Evolutionary conservation across 2,797 vertebrate genomes (phyloP).

Genomic region (Gadopsis marmoratus): DNA sequence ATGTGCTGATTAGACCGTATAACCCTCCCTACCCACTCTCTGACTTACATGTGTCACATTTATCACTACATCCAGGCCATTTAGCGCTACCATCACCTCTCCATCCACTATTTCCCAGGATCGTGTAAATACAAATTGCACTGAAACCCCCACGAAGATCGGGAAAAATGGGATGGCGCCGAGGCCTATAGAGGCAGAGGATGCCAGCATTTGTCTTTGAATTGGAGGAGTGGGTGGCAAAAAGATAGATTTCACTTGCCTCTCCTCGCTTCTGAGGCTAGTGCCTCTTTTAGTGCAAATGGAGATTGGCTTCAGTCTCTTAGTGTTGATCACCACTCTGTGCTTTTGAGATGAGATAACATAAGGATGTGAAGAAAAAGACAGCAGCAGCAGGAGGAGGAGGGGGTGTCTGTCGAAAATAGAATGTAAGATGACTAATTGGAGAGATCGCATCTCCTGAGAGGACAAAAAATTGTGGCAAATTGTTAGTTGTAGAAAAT

Average conservation of each 20-base stretch:
- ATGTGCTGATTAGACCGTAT: background rate
- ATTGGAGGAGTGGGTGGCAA: constrained; percentile 49
- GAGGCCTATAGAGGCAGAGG: constrained; percentile 14
- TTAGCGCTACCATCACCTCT: constrained; percentile 42
- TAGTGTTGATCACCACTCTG: constrained; percentile 43
- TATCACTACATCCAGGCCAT: constrained; percentile 33
- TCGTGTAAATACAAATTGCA: constrained; percentile 46
- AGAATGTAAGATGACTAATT: constrained; percentile 57
- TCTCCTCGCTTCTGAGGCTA: constrained; percentile 49
- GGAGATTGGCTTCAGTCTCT: constrained; percentile 33
- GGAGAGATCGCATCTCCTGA: constrained; percentile 39
- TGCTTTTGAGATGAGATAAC: constrained; percentile 55
- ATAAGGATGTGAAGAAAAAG: constrained; percentile 32
- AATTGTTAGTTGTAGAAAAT: constrained; percentile 49
- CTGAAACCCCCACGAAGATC: constrained; percentile 20
- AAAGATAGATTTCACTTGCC: constrained; percentile 35
- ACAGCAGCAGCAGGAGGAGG: constrained; percentile 25
- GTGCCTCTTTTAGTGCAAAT: constrained; percentile 35
- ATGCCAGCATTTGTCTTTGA: constrained; percentile 42
- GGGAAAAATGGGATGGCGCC: constrained; percentile 10
- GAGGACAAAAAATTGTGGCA: constrained; percentile 31
- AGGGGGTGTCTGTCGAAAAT: constrained; percentile 49
- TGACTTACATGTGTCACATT: constrained; percentile 31
- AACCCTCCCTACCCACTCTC: background rate
- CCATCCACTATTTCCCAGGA: constrained; percentile 19